phyloP scores from a whole-genome alignment of 1,140 invertebrate species.

The Drosophila trapezifrons region DNA sequence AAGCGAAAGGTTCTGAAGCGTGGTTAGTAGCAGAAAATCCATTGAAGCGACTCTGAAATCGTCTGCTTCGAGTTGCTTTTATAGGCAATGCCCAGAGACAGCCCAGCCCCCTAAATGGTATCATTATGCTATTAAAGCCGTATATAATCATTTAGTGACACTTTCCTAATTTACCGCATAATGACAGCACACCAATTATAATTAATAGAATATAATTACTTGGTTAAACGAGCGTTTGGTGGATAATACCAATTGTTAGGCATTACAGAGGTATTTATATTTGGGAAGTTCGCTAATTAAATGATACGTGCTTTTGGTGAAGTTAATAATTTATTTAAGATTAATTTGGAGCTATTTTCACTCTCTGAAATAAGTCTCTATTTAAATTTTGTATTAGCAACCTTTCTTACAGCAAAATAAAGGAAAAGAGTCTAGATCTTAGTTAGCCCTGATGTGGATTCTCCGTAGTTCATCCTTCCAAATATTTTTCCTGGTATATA shows the following conservation, averaged over 20 bases:
- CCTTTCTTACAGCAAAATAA: too few relatives aligned
- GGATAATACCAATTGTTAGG: slow-evolving; percentile 7
- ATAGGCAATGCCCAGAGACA: slow-evolving; percentile 3
- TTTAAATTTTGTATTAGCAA: too few relatives aligned
- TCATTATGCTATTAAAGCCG: slow-evolving; percentile 30
- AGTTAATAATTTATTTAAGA: background rate
- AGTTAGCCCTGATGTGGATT: background rate
- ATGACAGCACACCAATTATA: slow-evolving; percentile 6
- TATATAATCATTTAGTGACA: slow-evolving; percentile 5
- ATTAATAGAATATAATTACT: slow-evolving; percentile 11
- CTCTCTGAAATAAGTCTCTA: too few relatives aligned
- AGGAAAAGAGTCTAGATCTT: too few relatives aligned
- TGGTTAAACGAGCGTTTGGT: slow-evolving; percentile 3
- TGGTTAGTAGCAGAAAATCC: slow-evolving; percentile 44
- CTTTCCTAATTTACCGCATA: slow-evolving; percentile 8
- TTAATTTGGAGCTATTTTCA: background rate
- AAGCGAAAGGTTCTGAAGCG: slow-evolving; percentile 54
- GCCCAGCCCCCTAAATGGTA: slow-evolving; percentile 1
- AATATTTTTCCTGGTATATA: background rate
- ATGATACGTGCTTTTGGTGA: background rate
- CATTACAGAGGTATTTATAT: background rate
- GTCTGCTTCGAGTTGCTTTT: slow-evolving; percentile 2
- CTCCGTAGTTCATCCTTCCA: too few relatives aligned
- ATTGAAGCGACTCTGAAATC: slow-evolving; percentile 19
- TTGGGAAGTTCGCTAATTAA: slow-evolving; percentile 2